phyloP scores from a whole-genome alignment of 2,113 vertebrate genomes.

The Equus przewalskii region DNA sequence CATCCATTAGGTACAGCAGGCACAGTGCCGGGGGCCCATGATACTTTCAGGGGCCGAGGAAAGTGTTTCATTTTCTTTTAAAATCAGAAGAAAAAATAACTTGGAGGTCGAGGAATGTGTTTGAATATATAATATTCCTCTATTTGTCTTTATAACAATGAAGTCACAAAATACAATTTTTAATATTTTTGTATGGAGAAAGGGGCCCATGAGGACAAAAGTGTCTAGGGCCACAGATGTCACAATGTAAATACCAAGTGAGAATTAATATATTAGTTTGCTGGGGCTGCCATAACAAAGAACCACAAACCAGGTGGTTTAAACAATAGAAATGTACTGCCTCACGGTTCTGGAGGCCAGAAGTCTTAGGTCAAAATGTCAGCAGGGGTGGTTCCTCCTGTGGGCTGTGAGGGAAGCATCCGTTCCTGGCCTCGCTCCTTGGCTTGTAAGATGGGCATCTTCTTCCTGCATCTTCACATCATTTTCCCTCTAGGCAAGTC shows the following conservation, averaged over 20 bases:
- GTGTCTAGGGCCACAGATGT: not conserved
- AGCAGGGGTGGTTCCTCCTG: not conserved
- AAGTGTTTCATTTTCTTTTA: conserved; percentile 34
- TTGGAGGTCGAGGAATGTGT: not conserved
- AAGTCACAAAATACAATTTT: conserved; percentile 32
- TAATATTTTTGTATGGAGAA: conserved; percentile 20
- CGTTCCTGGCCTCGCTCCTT: not conserved
- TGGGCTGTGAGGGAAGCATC: not conserved
- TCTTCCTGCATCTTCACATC: not conserved
- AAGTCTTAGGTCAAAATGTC: conserved; percentile 29
- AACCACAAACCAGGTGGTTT: not conserved
- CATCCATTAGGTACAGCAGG: not conserved
- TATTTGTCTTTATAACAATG: conserved; percentile 5
- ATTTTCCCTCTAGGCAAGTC: not conserved
- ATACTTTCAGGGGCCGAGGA: not conserved
- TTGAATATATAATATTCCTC: conserved; percentile 14
- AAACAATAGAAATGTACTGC: conserved; percentile 4
- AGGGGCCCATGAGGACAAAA: not conserved
- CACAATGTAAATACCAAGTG: not conserved
- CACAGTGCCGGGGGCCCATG: not conserved
- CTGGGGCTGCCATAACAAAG: not conserved
- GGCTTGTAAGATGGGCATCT: not conserved
- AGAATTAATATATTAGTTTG: not conserved
- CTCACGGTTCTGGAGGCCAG: not conserved
- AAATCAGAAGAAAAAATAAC: conserved; percentile 12